phyloP scores from a whole-genome alignment of 1,140 invertebrate genomes.

The Pseudomyrmex dendroicus region DNA sequence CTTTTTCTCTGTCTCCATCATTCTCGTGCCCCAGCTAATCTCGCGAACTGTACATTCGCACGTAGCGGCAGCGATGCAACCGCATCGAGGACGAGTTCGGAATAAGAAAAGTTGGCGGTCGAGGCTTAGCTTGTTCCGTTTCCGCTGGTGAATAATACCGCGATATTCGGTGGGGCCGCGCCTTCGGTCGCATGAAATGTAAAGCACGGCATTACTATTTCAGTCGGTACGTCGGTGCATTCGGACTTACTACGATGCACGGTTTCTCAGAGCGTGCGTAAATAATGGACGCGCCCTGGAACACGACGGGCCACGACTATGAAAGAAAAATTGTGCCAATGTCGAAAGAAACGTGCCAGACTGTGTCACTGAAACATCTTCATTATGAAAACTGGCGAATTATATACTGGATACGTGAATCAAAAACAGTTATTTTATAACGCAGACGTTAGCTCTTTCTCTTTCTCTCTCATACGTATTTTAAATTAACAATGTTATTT shows the following conservation, averaged over 20 bases:
- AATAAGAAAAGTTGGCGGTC: constrained; percentile 69
- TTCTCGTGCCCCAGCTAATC: constrained; percentile 48
- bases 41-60: constrained; percentile 39
- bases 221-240: constrained; percentile 44
- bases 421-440: constrained; percentile 22
- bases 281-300: constrained; percentile 63
- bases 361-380: background rate
- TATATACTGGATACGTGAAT: background rate
- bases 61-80: constrained; percentile 40
- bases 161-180: constrained; percentile 34
- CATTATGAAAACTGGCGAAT: constrained; percentile 9
- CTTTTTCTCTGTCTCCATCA: background rate
- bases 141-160: constrained; percentile 67
- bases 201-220: constrained; percentile 71
- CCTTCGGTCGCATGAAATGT: constrained; percentile 68
- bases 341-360: constrained; percentile 1
- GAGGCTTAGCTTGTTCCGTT: constrained; percentile 56
- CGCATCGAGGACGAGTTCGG: constrained; percentile 42
- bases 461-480: background rate
- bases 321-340: constrained; percentile 40
- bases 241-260: constrained; percentile 56
- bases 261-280: constrained; percentile 57
- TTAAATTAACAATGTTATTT: constrained; percentile 11
- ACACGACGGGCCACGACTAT: constrained; percentile 25
- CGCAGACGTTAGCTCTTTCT: background rate